A percentile compares a stretch with the other conserved stretches of the same genome.
phyloP scores from a whole-genome alignment of 2,888 invertebrate species.

The Melolontha melolontha region DNA sequence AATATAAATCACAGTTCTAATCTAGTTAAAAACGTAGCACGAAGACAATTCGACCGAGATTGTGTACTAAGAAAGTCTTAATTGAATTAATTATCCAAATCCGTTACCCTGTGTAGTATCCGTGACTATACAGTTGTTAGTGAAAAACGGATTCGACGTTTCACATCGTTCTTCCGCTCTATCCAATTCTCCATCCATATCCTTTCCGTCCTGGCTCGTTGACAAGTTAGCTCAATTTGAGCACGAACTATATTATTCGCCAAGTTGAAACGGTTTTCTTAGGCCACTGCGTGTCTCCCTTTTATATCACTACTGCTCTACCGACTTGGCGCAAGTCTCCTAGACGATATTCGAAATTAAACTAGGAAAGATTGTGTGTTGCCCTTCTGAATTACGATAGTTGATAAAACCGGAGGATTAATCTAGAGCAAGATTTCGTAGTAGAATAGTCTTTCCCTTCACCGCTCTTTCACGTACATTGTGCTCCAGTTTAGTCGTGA shows the following conservation, averaged over 20 bases:
- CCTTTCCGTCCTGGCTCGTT: slow-evolving; percentile 45
- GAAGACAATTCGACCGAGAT: slow-evolving; percentile 25
- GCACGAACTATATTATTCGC: slow-evolving; percentile 53
- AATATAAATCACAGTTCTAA: slow-evolving; percentile 26
- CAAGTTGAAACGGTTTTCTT: slow-evolving; percentile 47
- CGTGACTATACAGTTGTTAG: slow-evolving; percentile 46
- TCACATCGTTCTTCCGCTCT: slow-evolving; percentile 30
- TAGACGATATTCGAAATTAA: slow-evolving; percentile 48
- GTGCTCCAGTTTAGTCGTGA: slow-evolving; percentile 32
- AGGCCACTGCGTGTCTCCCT: slow-evolving; percentile 18
- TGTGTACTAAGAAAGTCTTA: slow-evolving; percentile 44
- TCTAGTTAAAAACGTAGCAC: slow-evolving; percentile 18
- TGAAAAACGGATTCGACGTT: slow-evolving; percentile 36
- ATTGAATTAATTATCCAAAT: slow-evolving; percentile 53
- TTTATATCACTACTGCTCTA: slow-evolving; percentile 18
- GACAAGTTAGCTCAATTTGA: slow-evolving; percentile 58
- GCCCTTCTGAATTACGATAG: slow-evolving; percentile 47
- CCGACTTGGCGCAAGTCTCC: slow-evolving; percentile 1
- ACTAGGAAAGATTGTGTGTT: slow-evolving; percentile 48
- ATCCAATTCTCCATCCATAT: slow-evolving; percentile 8
- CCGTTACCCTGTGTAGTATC: slow-evolving; percentile 46
- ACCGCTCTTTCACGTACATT: slow-evolving; percentile 23
- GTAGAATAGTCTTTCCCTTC: slow-evolving; percentile 26
- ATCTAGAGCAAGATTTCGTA: slow-evolving; percentile 41
- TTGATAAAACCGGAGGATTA: slow-evolving; percentile 46